Percentiles rank a stretch among this genome's conserved stretches.
Evolutionary conservation across 2,888 invertebrate species (phyloP).

Genomic region (Poecilobothrus nobilitatus): DNA sequence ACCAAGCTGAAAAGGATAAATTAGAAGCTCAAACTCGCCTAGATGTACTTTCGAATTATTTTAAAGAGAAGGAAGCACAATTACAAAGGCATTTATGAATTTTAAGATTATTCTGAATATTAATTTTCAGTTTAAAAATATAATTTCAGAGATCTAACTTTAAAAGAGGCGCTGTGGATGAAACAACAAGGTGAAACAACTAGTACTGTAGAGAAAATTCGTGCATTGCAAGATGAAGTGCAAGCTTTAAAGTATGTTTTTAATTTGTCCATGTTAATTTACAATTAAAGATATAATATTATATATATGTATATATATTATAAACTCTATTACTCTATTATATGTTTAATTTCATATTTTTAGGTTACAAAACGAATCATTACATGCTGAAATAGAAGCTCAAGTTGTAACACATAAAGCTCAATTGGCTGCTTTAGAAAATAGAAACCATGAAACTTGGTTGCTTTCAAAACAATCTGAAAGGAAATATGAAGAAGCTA

Average conservation of each 20-base stretch:
- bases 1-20: constrained; percentile 59
- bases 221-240: constrained; percentile 68
- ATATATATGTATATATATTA: background rate
- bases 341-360: constrained; percentile 20
- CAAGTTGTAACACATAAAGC: constrained; percentile 60
- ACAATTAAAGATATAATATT: background rate
- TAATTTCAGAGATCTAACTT: constrained; percentile 57
- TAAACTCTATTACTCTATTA: background rate
- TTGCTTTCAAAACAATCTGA: constrained; percentile 72
- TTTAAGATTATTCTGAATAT: constrained; percentile 14
- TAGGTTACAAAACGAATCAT: constrained; percentile 50
- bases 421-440: constrained; percentile 70
- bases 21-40: constrained; percentile 72
- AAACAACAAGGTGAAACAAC: constrained; percentile 75
- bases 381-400: constrained; percentile 78
- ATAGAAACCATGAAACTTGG: constrained; percentile 80
- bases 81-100: constrained; percentile 62
- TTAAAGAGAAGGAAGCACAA: constrained; percentile 81
- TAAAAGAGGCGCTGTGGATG: constrained; percentile 68
- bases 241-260: constrained; percentile 63
- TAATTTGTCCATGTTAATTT: background rate
- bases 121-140: constrained; percentile 21
- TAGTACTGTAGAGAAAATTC: constrained; percentile 69
- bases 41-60: constrained; percentile 79
- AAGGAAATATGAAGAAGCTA: constrained; percentile 71